phyloP scores from a whole-genome alignment of 2,113 vertebrate genomes.

The Gambusia affinis region DNA sequence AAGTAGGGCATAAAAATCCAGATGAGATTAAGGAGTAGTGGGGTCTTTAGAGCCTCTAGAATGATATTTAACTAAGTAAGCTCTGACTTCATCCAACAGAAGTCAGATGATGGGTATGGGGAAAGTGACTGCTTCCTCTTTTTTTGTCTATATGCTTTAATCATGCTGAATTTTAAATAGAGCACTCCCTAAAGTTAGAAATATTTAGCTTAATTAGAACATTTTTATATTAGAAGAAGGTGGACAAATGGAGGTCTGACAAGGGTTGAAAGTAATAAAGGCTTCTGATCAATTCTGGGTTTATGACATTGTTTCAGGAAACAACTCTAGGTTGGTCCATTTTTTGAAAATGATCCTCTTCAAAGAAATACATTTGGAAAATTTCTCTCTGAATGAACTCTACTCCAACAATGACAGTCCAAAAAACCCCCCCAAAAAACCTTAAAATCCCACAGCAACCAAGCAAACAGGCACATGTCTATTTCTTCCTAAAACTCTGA shows the following conservation, averaged over 20 bases:
- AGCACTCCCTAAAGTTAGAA: not conserved
- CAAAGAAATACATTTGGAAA: not conserved
- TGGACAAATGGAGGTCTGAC: not conserved
- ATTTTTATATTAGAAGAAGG: slow-evolving; percentile 11
- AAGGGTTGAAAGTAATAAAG: not conserved
- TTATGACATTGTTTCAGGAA: not conserved
- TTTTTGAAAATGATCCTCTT: not conserved
- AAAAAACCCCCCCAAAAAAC: too few species aligned
- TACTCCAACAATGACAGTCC: not conserved
- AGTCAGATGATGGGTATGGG: slow-evolving; percentile 10
- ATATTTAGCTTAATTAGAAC: slow-evolving; percentile 1
- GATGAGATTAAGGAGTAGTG: slow-evolving; percentile 37
- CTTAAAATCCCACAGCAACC: not conserved
- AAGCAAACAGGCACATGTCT: not conserved
- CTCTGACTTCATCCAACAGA: slow-evolving; percentile 29
- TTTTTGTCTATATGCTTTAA: slow-evolving; percentile 19
- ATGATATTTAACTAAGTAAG: slow-evolving; percentile 55
- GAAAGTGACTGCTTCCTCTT: not conserved
- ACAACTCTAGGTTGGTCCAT: not conserved
- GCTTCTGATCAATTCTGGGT: not conserved
- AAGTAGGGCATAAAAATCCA: slow-evolving; percentile 18
- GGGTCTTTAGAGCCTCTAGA: slow-evolving; percentile 32
- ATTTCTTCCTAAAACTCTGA: not conserved
- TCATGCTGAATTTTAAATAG: slow-evolving; percentile 13
- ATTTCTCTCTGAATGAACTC: not conserved